Base-by-base conservation (phyloP, 2,113 vertebrate genomes). In the Choloepus hoffmanni region DNA sequence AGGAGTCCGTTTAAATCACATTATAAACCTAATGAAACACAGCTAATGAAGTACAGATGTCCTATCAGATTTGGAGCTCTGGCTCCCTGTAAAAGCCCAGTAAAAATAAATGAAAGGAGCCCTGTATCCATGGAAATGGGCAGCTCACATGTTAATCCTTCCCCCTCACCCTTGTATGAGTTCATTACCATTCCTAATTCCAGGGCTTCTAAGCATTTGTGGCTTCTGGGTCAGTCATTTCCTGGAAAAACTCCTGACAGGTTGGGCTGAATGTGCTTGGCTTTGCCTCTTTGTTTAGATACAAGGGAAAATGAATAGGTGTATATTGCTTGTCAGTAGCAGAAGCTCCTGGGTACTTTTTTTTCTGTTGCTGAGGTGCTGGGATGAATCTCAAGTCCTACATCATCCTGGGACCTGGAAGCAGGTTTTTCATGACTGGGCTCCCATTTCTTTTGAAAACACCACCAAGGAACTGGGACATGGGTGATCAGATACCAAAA, bases 31-130 rank as follows among this genome's bases (percentile, higher is more conserved):
- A 96, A 97, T 95, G 96, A 96, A 96, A 97, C 90, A 96, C 79
- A 91, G 96, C 97, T 95, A 97, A 96, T 97, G 96, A 97, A 97
- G 92, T 86, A 96, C 97, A 98, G 97, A 95, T 94, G 96, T 97
- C 96, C 96, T 95, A 95, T 96, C 92, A 78, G 94, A 95, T 85
- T 85, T 91, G 85, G 92, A 94, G 91, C 77, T 96, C 92, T 36
- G 48, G 95, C 94, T 96, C 96, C 77, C 96, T 33, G 26, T 95
- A 95, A 95, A 95, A 95, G 63, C 81, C 96, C 94, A 87, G 94
- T 92, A 95, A 97, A 85, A 96, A 92, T 82, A 95, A 96, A 96
- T 88, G 73, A 95, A 97, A 97, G 90, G 63, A 95, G 73, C 19
- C 60, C 93, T 84, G 89, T 95, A 94, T 95, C 95, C 92, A 84